Evolutionary conservation across 2,113 vertebrate species (phyloP), one percentile per base, ranked within the genome.

Genomic region (Sceloporus undulatus): DNA sequence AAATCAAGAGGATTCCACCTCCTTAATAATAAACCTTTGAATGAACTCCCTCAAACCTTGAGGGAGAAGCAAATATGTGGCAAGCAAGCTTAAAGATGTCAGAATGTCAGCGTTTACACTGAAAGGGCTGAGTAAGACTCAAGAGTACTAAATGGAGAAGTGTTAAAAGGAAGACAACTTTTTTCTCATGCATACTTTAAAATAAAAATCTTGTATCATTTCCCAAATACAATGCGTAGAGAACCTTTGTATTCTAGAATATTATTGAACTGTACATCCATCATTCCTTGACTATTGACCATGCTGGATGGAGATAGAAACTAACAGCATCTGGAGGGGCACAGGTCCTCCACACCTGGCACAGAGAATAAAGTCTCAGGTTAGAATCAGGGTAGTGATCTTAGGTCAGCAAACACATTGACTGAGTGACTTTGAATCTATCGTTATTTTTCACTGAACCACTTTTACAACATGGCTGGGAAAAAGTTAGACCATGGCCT

Each of bases 1-100:
- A 66, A 94, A 90, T 94, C 86, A 91, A 76, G 77, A 86, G 76
- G 56, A 91, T 14, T 79, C 66, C 87, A 76, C 70, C 5, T 14
- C 62, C 89, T 85, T 90, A 87, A 73, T 38, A 80, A 54, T 82
- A 91, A 75, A 91, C 42, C 86, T 89, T 78, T 80, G 83, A 3
- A 73, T 85, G 90, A 94, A 86, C 3, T 2, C 84, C 40, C 42
- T 59, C 87, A 92, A 93, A 86, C 21, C 68, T 74, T 81, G 34
- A n/a, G 23, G 38, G 70, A 59, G 27, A 52, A 65, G 27, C 19
- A 23, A 85, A 16, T 48, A 42, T 13, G 38, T 16, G 62, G 29
- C 27, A 42, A 62, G 52, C 34, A 73, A 34, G 6, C 25, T 73
- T 62, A 65, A 87, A 13, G 21, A n/a, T 11, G 3, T 18, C 54